Percentiles rank a stretch among this genome's conserved stretches.
These are phyloP conservation scores for Oxyteleia sp. DNA, from an alignment of 2,888 invertebrate species.

Conservation along the genomic window DNA sequence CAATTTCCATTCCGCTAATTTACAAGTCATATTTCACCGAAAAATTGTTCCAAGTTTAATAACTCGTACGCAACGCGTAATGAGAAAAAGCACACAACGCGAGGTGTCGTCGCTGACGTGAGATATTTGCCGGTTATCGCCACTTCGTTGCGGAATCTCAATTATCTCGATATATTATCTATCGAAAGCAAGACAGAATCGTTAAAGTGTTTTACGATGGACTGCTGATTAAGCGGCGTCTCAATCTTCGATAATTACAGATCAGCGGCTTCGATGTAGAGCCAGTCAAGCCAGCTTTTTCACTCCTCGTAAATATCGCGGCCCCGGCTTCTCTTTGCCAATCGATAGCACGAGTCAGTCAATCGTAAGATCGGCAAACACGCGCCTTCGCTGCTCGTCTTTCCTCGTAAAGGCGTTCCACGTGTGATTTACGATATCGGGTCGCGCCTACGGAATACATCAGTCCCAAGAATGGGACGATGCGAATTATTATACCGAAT, in stretches of 20 bases:
- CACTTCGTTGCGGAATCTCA: conserved; percentile 32
- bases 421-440: conserved; percentile 65
- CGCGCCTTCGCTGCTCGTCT: conserved; percentile 57
- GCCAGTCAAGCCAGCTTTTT: conserved; percentile 48
- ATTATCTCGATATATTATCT: conserved; percentile 66
- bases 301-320: conserved; percentile 50
- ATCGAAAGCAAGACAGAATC: conserved; percentile 54
- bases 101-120: conserved; percentile 42
- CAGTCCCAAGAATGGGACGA: conserved; percentile 18
- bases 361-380: conserved; percentile 56
- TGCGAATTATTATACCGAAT: conserved; percentile 24
- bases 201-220: conserved; percentile 62
- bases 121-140: conserved; percentile 51
- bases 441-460: conserved; percentile 52
- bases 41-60: conserved; percentile 19
- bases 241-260: conserved; percentile 69
- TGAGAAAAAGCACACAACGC: conserved; percentile 24
- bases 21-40: conserved; percentile 24
- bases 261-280: conserved; percentile 49
- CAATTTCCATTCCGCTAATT: conserved; percentile 2
- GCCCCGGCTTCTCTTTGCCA: conserved; percentile 11
- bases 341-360: conserved; percentile 59
- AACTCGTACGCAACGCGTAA: conserved; percentile 15
- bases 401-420: conserved; percentile 56
- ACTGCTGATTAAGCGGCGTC: conserved; percentile 66